phyloP scores from a whole-genome alignment of 2,797 vertebrate genomes.

The Melanotaenia boesemani region DNA sequence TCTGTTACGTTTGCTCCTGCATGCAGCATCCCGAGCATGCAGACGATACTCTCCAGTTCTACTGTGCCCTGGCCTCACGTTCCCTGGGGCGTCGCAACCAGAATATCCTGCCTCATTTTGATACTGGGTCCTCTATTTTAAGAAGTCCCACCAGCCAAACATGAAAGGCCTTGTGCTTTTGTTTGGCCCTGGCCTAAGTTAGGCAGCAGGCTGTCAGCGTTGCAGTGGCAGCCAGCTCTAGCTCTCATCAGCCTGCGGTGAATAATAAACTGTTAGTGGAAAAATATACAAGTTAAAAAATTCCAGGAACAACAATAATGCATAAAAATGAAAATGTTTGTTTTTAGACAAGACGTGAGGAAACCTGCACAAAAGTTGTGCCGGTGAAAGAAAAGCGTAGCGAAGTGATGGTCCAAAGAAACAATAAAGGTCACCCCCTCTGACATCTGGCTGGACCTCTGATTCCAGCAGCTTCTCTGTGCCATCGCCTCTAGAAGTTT shows the following conservation, averaged over 20 bases:
- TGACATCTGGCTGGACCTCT: too few species aligned
- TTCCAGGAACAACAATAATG: not conserved
- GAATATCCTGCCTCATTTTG: conserved; percentile 57
- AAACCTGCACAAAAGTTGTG: too few species aligned
- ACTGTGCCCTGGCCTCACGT: conserved; percentile 58
- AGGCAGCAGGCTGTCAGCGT: conserved; percentile 61
- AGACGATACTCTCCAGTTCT: conserved; percentile 62
- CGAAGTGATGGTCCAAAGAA: too few species aligned
- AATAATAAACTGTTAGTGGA: conserved; percentile 10
- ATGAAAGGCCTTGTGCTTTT: conserved; percentile 62
- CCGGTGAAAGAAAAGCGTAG: too few species aligned
- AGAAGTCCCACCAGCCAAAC: conserved; percentile 46
- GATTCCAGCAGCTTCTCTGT: too few species aligned
- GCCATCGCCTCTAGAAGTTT: too few species aligned
- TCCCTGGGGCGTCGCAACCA: conserved; percentile 57
- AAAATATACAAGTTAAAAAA: conserved; percentile 1
- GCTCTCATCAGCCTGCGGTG: conserved; percentile 30
- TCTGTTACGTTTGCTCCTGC: conserved; percentile 15
- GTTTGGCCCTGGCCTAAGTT: conserved; percentile 66
- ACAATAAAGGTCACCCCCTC: too few species aligned
- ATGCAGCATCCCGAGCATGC: conserved; percentile 52
- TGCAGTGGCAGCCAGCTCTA: conserved; percentile 39
- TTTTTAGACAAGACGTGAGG: too few species aligned
- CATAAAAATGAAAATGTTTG: too few species aligned
- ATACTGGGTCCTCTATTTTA: conserved; percentile 65